phyloP scores from a whole-genome alignment of 2,113 vertebrate genomes.

The Albula goreensis region DNA sequence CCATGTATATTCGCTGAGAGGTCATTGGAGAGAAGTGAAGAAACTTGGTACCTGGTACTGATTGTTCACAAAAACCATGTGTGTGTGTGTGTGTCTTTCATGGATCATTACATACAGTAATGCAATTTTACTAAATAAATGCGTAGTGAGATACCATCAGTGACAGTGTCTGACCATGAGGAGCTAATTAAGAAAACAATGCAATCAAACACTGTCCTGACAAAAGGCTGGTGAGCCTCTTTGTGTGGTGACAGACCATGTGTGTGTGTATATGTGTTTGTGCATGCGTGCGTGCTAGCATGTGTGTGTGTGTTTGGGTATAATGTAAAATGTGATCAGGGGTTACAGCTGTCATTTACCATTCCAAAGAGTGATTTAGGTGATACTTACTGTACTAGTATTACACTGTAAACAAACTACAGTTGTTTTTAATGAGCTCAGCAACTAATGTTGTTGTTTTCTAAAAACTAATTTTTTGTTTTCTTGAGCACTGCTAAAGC shows the following conservation, averaged over 20 bases:
- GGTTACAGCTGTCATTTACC: not conserved
- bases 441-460: not conserved
- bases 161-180: not conserved
- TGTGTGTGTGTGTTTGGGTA: too few relatives aligned
- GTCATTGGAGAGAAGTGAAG: not conserved
- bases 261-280: not conserved
- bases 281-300: not conserved
- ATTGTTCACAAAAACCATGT: not conserved
- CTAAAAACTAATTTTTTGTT: slow-evolving; percentile 1
- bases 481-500: slow-evolving; percentile 8
- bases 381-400: too few relatives aligned
- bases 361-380: not conserved
- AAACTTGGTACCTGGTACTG: slow-evolving; percentile 37
- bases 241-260: not conserved
- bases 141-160: not conserved
- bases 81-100: not conserved
- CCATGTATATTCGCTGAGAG: too few relatives aligned
- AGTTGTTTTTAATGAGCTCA: slow-evolving; percentile 4
- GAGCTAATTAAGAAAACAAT: slow-evolving; percentile 13
- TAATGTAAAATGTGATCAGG: not conserved
- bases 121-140: not conserved
- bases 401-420: not conserved
- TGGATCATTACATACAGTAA: too few relatives aligned
- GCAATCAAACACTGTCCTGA: not conserved
- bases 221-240: not conserved